Evolutionary conservation across 2,888 invertebrate genomes (phyloP).

Genomic region (Hedychridium roseum): DNA sequence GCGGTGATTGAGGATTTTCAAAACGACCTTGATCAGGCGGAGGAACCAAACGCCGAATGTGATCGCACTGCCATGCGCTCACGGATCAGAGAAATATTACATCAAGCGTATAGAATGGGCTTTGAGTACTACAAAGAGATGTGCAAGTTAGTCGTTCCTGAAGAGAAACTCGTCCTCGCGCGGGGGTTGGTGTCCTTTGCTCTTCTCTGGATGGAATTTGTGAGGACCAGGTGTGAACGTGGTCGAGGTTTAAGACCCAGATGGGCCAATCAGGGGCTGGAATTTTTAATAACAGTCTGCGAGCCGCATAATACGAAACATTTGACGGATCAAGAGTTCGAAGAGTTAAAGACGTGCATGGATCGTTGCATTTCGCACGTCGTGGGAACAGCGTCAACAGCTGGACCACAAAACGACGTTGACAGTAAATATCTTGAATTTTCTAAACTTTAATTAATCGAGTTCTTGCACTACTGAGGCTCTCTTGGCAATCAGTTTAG

Average conservation of each 20-base stretch:
- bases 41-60: constrained; percentile 67
- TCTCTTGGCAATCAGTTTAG: too few relatives aligned
- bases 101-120: constrained; percentile 89
- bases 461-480: background rate
- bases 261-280: constrained; percentile 90
- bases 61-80: constrained; percentile 71
- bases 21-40: constrained; percentile 64
- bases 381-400: constrained; percentile 71
- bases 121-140: constrained; percentile 87
- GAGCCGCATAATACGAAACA: constrained; percentile 84
- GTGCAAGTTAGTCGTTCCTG: constrained; percentile 68
- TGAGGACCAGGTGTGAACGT: constrained; percentile 82
- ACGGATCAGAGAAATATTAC: constrained; percentile 77
- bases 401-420: constrained; percentile 28
- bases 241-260: constrained; percentile 82
- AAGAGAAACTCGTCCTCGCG: constrained; percentile 66
- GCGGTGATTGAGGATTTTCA: constrained; percentile 69
- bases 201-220: constrained; percentile 90
- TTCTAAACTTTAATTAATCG: background rate
- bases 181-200: constrained; percentile 75
- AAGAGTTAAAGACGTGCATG: constrained; percentile 79
- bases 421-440: constrained; percentile 40
- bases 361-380: constrained; percentile 89
- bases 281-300: constrained; percentile 85
- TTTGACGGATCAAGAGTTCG: constrained; percentile 81